Conservation (phyloP, 2,888 invertebrate genomes). For the Heteromyza rotundicornis region DNA sequence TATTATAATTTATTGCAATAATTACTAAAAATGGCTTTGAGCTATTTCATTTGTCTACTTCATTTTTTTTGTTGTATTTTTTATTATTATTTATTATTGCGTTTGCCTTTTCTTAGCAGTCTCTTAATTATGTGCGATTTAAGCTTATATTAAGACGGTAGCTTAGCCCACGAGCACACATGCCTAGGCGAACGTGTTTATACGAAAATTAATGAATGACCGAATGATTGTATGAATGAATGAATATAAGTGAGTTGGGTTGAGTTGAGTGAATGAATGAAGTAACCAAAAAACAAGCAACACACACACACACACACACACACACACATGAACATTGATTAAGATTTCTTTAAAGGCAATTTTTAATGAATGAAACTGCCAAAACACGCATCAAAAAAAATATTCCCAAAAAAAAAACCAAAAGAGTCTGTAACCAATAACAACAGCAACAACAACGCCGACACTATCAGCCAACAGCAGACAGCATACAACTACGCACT, state of each 20-base stretch:
- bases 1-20: too few species aligned
- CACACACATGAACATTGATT: not conserved
- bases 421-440: not conserved
- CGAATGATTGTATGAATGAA: slow-evolving; percentile 1
- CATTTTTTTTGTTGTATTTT: too few species aligned
- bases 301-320: slow-evolving; percentile 8
- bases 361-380: slow-evolving; percentile 20
- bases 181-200: slow-evolving; percentile 2
- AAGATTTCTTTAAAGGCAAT: slow-evolving; percentile 10
- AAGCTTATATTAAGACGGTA: not conserved
- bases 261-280: not conserved
- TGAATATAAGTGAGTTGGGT: too few species aligned
- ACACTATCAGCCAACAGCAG: slow-evolving; percentile 5
- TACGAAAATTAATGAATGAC: not conserved
- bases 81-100: too few species aligned
- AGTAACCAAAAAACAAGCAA: not conserved
- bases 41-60: too few species aligned
- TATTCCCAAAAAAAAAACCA: not conserved
- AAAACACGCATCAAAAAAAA: slow-evolving; percentile 5
- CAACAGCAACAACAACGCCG: slow-evolving; percentile 8
- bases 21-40: too few species aligned
- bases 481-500: slow-evolving; percentile 35
- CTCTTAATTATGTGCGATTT: not conserved
- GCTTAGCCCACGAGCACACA: not conserved
- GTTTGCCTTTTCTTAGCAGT: not conserved